Base-by-base conservation (phyloP, 2,888 invertebrate species). In the Parelbella ahira region DNA sequence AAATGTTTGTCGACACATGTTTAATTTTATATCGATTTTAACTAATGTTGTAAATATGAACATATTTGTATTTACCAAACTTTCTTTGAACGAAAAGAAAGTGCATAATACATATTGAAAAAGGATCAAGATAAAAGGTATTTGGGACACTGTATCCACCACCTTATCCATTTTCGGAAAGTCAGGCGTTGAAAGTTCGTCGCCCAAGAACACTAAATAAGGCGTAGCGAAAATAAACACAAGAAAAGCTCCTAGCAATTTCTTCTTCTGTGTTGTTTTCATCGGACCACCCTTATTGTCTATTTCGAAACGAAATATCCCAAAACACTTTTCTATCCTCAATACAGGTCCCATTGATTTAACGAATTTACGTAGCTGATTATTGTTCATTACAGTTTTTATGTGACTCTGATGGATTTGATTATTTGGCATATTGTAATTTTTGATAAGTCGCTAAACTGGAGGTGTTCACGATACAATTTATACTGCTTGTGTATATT, bases 11-110 rank as follows among this genome's bases (percentile, higher is more conserved):
- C 34, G 5, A 4, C 19, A 1, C 10, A 49, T 18, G 10, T 45
- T 44, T n/a, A 53, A 30, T 21, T 32, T 44, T 4, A 1, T 9
- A 33, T 53, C 48, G 7, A 44, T 41, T 33, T 41, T 25, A 6
- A 12, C 41, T 5, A 53, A 24, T 1, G 11, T 10, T 36, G 4
- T 42, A 12, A 6, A 46, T 24, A 43, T 36, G 1, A 1, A 44
- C 5, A 37, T 24, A 10, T 37, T 43, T 6, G 3, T 23, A 37
- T n/a, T 18, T 3, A 29, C 13, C 10, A 30, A 12, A 13, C 13
- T 19, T 10, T 30, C 24, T 19, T 13, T 23, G 1, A 29, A 24
- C 2, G 43, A 36, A 12, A 24, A 10, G 1, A 41, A 6, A 1
- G 18, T 29, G 11, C 23, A 9, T 28, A 23, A 15, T 8, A 23